Evolutionary conservation across 30 jellyfish, hydroid and myxozoan genomes (phyloP).

Genomic region (Catostylus mosaicus): DNA sequence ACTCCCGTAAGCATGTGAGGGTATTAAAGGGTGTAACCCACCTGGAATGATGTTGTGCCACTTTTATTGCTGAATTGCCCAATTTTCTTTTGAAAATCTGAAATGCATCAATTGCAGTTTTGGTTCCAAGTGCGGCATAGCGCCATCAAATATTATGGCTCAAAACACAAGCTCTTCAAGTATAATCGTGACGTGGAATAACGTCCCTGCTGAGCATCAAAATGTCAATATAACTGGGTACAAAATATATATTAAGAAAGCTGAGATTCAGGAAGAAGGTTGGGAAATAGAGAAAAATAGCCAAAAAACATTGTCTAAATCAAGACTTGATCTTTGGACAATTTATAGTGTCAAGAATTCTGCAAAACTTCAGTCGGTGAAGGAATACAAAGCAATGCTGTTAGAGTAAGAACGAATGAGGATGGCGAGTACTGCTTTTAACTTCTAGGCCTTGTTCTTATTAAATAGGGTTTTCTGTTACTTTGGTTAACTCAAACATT

Average conservation of each 20-base stretch:
- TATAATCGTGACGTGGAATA: constrained; percentile 34
- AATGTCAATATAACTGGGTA: constrained; percentile 55
- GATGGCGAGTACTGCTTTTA: constrained; percentile 52
- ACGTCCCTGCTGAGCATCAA: constrained; percentile 38
- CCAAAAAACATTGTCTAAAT: neutral
- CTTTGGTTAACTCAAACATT: no score
- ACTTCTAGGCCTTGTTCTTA: no score
- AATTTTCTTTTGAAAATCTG: no score
- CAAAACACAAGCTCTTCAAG: constrained; percentile 48
- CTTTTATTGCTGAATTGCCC: no score
- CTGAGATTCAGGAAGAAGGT: no score
- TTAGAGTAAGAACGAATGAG: constrained; percentile 55
- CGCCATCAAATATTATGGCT: constrained; percentile 41
- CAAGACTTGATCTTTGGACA: constrained; percentile 63
- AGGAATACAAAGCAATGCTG: constrained; percentile 26
- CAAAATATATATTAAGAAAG: constrained; percentile 30
- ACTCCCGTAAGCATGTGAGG: no score
- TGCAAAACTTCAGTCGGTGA: constrained; percentile 60
- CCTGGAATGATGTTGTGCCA: no score
- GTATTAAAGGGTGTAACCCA: no score
- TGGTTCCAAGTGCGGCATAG: constrained; percentile 56
- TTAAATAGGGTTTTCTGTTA: no score
- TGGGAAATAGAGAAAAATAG: constrained; percentile 21
- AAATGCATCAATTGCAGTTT: neutral
- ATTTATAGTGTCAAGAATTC: constrained; percentile 48